Evolutionary conservation across 2,113 vertebrate species (phyloP), one percentile per base, ranked within the genome.

Genomic region (Notiomystis cincta): DNA sequence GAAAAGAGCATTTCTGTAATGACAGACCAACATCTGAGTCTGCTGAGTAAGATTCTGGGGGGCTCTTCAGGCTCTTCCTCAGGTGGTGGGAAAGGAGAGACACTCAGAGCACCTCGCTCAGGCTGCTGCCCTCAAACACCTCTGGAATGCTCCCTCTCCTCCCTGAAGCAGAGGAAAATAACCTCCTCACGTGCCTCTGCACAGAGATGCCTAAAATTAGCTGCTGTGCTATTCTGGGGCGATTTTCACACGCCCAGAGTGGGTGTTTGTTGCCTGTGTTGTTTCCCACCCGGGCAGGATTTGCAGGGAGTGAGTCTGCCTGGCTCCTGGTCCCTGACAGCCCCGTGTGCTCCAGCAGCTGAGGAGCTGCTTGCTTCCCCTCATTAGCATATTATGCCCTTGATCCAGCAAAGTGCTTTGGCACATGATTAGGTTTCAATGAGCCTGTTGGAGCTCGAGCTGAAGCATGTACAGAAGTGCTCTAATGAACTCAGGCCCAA

Each of bases 341-440:
- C 30, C 58, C 24, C 2, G 12, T 0, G 11, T 11, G 50, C 87
- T 82, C 50, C 87, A 11, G 73, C 82, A 65, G 86, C 89, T 79
- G 48, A 78, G 93, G 95, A 93, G 15, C 86, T 75, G 30, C 85
- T 83, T 11, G 17, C 57, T 76, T 47, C 23, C 90, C 77, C 50
- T 84, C 90, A 69, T 96, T 89, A 96, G 60, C 93, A 87, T 83
- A 69, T 94, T 75, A 94, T 78, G 69, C 72, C 83, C 92, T 96
- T 87, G 92, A 93, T 94, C 93, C 95, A 93, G 85, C 82, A 47
- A 88, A 96, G 85, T 28, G 3, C 88, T 78, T 48, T 70, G 88
- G 92, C 93, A 95, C 85, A 75, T 20, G 90, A 95, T 95, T 69
- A 83, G 95, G 92, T 83, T 94, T 94, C 90, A 87, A 27, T 45